Evolutionary conservation across 1,140 invertebrate genomes (phyloP), one percentile per base, ranked within the genome.

Genomic region (Heterodera carotae): DNA sequence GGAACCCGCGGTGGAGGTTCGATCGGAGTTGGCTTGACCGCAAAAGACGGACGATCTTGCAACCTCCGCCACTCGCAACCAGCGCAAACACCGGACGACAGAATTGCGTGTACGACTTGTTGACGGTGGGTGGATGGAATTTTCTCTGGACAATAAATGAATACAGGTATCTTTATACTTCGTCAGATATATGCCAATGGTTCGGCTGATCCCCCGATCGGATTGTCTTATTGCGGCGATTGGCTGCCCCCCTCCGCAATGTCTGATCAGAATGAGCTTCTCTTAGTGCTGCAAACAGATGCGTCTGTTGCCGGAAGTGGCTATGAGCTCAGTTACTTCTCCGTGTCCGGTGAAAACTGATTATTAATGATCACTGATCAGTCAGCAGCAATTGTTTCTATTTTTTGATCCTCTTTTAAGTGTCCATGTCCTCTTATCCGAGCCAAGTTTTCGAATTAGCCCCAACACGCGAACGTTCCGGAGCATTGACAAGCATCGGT

Each of bases 171-270:
- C 22, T 3, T 0, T 2, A 62, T 31, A 22, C 56, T 59, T 33
- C 2, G 2, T 76, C 29, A 66, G 64, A 18, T 43, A 22, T 69
- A 7, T 10, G 10, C 33, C 22, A 73, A 62, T 2, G 22, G 7
- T 29, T 62, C 59, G 31, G 22, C 70, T 59, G n/a, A n/a, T n/a
- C 69, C 83, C 80, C 60, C 68, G 70, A 18, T 76, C 76, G 48
- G 84, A 85, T 73, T 77, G 75, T 84, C 83, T 29, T 85, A 75
- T 48, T 85, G 84, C 69, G 84, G 85, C 7, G 69, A 33, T 27
- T 74, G 59, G 12, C 60, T 78, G 59, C 84, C 84, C 10, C 70
- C 78, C 12, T 60, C 80, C 15, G 53, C 78, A 2, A 31, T 85
- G 33, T 80, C 75, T 15, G 69, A 75, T 48, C 18, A 31, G 4